A percentile compares a stretch with the other conserved stretches of the same genome.
These are phyloP conservation scores for Neostethus bicornis DNA, from an alignment of 2,797 vertebrate species.

Conservation along the genomic window DNA sequence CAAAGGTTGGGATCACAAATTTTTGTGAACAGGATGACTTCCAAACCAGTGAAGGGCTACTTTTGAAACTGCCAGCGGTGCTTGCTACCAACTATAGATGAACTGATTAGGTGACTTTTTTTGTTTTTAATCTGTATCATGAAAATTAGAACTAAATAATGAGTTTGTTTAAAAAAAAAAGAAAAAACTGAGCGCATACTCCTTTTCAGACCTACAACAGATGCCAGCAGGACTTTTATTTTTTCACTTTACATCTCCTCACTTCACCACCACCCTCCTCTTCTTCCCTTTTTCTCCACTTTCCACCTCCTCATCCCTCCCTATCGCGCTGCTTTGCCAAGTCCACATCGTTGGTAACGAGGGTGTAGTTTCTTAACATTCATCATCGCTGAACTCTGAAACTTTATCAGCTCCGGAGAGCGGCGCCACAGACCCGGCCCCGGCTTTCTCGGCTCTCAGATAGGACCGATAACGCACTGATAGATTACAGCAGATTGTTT, in stretches of 20 bases:
- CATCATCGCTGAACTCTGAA: conserved; percentile 95
- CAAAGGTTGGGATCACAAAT: too few species aligned
- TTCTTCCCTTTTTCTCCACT: conserved; percentile 30
- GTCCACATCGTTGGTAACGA: conserved; percentile 86
- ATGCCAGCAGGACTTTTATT: conserved; percentile 46
- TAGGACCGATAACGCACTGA: conserved; percentile 90
- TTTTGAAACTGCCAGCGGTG: too few species aligned
- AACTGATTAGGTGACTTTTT: too few species aligned
- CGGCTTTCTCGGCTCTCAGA: conserved; percentile 91
- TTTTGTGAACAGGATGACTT: too few species aligned
- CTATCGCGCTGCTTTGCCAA: conserved; percentile 80
- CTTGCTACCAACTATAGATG: too few species aligned
- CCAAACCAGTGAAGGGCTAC: too few species aligned
- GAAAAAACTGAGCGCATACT: conserved; percentile 49
- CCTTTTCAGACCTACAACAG: conserved; percentile 26
- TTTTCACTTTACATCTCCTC: conserved; percentile 18
- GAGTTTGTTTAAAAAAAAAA: background rate
- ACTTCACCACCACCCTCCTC: conserved; percentile 29
- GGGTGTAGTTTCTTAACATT: conserved; percentile 96
- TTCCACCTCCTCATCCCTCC: conserved; percentile 39
- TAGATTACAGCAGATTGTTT: conserved; percentile 98
- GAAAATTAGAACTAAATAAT: too few species aligned
- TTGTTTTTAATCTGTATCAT: too few species aligned
- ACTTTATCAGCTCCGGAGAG: conserved; percentile 93
- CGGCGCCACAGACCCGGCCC: conserved; percentile 86